Percentiles rank a stretch among this genome's conserved stretches.
Evolutionary conservation across 2,113 vertebrate species (phyloP).

Genomic region (Parus major): DNA sequence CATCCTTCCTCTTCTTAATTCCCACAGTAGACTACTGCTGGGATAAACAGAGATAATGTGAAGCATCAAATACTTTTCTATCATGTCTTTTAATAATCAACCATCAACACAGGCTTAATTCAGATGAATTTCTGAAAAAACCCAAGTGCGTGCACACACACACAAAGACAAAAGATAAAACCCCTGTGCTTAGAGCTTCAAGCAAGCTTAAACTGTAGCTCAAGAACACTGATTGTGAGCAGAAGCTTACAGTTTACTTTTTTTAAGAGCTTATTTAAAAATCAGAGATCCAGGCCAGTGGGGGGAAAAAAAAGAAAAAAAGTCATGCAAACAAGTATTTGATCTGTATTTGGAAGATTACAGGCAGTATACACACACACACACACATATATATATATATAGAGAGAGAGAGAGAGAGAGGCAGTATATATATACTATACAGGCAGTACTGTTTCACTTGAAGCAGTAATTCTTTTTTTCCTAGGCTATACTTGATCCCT

Average conservation of each 20-base stretch:
- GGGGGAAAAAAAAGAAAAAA: accelerated
- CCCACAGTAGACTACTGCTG: neutral
- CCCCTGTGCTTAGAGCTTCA: neutral
- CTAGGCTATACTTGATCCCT: neutral
- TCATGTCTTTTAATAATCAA: neutral
- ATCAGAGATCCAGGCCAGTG: neutral
- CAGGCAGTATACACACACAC: too few species aligned
- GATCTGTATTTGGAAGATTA: neutral
- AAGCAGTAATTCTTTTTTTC: neutral
- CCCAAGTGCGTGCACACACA: neutral
- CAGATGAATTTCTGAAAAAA: neutral
- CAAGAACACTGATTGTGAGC: neutral
- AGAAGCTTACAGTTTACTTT: neutral
- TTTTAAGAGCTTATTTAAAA: neutral
- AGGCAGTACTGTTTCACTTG: neutral
- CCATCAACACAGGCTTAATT: neutral
- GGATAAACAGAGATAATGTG: neutral
- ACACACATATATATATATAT: too few species aligned
- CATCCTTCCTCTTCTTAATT: neutral
- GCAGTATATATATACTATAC: too few species aligned
- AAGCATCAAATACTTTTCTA: neutral
- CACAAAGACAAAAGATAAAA: neutral
- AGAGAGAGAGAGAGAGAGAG: too few species aligned
- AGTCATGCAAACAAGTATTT: neutral
- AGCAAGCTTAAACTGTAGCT: neutral